A percentile compares a stretch with the other conserved stretches of the same genome.
Conservation (phyloP, 37 sponge, comb jelly and placozoan genomes). For the Spongia lamella region DNA sequence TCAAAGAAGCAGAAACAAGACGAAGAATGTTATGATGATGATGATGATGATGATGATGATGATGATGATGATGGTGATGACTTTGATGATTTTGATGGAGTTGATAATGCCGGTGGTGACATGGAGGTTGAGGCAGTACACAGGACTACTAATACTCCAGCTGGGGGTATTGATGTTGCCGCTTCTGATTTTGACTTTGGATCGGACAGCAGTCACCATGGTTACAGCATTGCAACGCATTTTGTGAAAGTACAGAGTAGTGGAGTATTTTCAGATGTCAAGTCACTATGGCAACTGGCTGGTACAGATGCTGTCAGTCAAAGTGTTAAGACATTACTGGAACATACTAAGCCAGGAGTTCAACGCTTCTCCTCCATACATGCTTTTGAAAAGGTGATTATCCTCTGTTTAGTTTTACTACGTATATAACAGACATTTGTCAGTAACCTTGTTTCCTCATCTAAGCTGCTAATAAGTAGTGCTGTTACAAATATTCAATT, state of each 20-base stretch:
- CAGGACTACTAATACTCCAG: not conserved
- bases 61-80: too few relatives aligned
- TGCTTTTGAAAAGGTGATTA: conserved; percentile 89
- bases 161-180: too few relatives aligned
- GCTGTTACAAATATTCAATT: too few relatives aligned
- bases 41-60: too few relatives aligned
- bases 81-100: too few relatives aligned
- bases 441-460: too few relatives aligned
- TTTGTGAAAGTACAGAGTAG: conserved; percentile 77
- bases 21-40: too few relatives aligned
- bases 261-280: conserved; percentile 73
- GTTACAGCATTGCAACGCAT: conserved; percentile 74
- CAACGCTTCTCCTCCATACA: conserved; percentile 76
- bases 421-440: too few relatives aligned
- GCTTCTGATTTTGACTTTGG: too few relatives aligned
- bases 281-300: conserved; percentile 77
- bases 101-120: not conserved
- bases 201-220: not conserved
- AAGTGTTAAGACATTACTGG: conserved; percentile 57
- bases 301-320: conserved; percentile 72
- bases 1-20: too few relatives aligned
- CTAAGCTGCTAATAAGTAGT: too few relatives aligned
- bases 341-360: conserved; percentile 53
- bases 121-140: conserved; percentile 5
- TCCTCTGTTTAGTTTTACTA: too few relatives aligned